Evolutionary conservation across 2,888 invertebrate species (phyloP), one percentile per base, ranked within the genome.

Genomic region (Hypena proboscidalis): DNA sequence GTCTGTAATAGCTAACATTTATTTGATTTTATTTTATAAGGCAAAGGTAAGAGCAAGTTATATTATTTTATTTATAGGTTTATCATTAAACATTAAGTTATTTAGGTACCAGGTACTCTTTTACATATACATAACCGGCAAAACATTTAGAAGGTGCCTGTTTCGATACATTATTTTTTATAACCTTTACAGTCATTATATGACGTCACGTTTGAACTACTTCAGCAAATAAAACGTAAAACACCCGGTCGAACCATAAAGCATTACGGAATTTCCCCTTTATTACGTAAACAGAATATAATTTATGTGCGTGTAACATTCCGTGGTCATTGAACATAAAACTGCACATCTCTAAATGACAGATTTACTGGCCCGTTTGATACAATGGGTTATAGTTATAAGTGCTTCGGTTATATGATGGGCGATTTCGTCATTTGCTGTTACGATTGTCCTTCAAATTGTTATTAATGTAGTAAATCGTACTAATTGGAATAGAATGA

Each of bases 251-350:
- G 11, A 7, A 11, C 23, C 50, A 19, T 40, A 40, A 51, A 43
- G 27, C 34, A 26, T 21, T 10, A 45, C 39, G 70, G 78, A 76
- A 79, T 67, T 54, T 66, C 46, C 60, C 67, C 56, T 47, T 27
- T 39, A 42, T 56, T 54, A 51, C 50, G 69, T 61, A 76, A 77
- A 77, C 74, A 70, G 56, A 67, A 69, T 63, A 71, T 77, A 73
- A 77, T 70, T 71, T 71, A 67, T 67, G 61, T 47, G 56, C 62
- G 51, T 64, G 68, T 69, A 60, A 67, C 61, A 64, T 53, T 25
- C 61, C 26, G 34, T 37, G 54, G 79, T 78, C 74, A 78, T 58
- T 65, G 63, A 56, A 73, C 42, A 68, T 77, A 76, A 77, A 77
- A 27, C 36, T 37, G 26, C 43, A 37, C 37, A 43, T 32, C 15